Evolutionary conservation across 2,113 vertebrate genomes (phyloP).

Genomic region (Brevimyrus niger): DNA sequence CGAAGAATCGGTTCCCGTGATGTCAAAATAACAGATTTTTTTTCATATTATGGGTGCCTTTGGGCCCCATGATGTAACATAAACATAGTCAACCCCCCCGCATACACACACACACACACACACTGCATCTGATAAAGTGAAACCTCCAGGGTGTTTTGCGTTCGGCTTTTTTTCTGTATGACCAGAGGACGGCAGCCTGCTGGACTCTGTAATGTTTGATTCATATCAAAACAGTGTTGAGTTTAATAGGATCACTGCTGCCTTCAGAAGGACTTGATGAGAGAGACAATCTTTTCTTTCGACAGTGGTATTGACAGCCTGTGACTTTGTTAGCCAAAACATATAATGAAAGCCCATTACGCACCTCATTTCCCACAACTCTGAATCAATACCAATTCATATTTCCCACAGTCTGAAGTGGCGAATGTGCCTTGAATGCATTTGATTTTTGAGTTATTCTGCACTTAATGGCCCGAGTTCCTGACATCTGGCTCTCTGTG

Average conservation of each 20-base stretch:
- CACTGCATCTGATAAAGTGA: not conserved
- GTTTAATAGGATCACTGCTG: not conserved
- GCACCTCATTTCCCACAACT: not conserved
- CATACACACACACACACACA: not conserved
- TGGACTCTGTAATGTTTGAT: not conserved
- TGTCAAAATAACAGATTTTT: not conserved
- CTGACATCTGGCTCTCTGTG: not conserved
- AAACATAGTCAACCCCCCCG: not conserved
- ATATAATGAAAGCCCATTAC: not conserved
- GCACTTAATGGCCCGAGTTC: not conserved
- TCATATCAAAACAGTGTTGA: not conserved
- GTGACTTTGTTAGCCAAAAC: not conserved
- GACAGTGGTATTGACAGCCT: not conserved
- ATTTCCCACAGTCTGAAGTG: not conserved
- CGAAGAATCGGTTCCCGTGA: too few relatives aligned
- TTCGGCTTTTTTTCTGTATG: not conserved
- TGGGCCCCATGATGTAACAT: not conserved
- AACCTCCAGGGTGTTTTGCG: not conserved
- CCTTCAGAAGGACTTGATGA: not conserved
- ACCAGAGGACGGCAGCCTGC: not conserved
- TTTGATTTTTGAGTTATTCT: not conserved
- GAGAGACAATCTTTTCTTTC: not conserved
- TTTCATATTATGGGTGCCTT: not conserved
- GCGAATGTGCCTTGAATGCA: not conserved
- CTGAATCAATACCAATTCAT: not conserved